Evolutionary conservation across 2,797 vertebrate genomes (phyloP).

Genomic region (Calcarius lapponicus): DNA sequence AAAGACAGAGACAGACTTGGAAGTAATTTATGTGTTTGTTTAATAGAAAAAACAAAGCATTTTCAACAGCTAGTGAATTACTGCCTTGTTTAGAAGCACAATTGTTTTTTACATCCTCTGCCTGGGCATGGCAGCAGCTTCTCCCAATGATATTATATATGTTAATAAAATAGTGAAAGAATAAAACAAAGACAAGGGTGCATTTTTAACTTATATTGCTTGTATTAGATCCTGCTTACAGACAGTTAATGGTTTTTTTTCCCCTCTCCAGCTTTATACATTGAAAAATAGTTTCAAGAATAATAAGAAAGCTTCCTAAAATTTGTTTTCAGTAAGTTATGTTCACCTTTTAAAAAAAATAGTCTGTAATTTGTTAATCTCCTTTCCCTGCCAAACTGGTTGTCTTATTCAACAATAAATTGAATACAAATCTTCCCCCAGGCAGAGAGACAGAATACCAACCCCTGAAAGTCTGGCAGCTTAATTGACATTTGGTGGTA

Average conservation of each 20-base stretch:
- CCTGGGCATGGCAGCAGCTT: constrained; percentile 25
- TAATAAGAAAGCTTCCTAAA: constrained; percentile 45
- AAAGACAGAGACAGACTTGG: background rate
- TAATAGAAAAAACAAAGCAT: background rate
- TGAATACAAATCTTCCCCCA: constrained; percentile 70
- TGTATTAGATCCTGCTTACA: constrained; percentile 37
- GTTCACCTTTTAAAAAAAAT: constrained; percentile 57
- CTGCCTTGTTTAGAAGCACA: constrained; percentile 21
- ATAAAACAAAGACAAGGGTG: constrained; percentile 36
- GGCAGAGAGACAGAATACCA: constrained; percentile 65
- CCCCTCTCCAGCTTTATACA: constrained; percentile 14
- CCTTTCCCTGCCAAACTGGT: constrained; percentile 58
- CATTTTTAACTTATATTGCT: constrained; percentile 38
- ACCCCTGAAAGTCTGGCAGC: constrained; percentile 65
- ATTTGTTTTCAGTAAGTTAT: constrained; percentile 62
- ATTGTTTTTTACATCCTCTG: background rate
- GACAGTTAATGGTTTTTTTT: background rate
- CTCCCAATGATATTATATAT: constrained; percentile 56
- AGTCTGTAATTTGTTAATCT: constrained; percentile 72
- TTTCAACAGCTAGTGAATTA: constrained; percentile 39
- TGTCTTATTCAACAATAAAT: constrained; percentile 76
- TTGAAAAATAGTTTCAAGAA: constrained; percentile 46
- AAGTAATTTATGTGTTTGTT: background rate
- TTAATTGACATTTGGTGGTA: constrained; percentile 73
- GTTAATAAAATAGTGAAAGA: constrained; percentile 60